Evolutionary conservation across 2,797 vertebrate genomes (phyloP).

Genomic region (Poeciliopsis presidionis): DNA sequence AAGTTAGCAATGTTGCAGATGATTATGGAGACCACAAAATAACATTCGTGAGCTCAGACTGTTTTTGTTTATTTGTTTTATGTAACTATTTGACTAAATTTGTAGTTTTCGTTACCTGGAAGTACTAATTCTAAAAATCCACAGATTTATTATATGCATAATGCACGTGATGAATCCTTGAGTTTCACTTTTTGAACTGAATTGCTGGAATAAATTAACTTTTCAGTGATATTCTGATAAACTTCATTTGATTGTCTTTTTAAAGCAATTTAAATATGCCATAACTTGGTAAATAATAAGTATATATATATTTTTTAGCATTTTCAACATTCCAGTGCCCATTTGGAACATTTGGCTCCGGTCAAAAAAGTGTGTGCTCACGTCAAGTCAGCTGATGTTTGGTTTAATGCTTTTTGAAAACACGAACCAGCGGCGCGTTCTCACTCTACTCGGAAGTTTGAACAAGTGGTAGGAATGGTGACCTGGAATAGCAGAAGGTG

Average conservation of each 20-base stretch:
- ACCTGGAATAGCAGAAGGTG: slow-evolving; percentile 9
- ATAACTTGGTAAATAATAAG: neutral
- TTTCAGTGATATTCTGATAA: neutral
- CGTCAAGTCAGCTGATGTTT: neutral
- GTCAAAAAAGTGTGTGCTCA: neutral
- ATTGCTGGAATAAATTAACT: neutral
- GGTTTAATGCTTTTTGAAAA: neutral
- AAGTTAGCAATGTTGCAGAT: neutral
- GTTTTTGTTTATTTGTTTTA: neutral
- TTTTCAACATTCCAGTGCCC: neutral
- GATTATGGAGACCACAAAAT: neutral
- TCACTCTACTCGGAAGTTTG: neutral
- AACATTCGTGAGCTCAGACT: neutral
- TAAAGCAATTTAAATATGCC: neutral
- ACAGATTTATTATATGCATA: neutral
- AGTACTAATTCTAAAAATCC: neutral
- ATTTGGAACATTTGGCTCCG: neutral
- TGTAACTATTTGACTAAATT: neutral
- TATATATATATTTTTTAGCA: neutral
- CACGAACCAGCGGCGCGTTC: neutral
- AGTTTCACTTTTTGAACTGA: neutral
- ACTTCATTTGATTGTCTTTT: neutral
- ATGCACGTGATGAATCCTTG: neutral
- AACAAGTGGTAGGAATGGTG: neutral
- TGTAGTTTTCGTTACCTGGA: neutral